Conservation (phyloP, 2,113 vertebrate genomes). For the Stigmatopora nigra region DNA sequence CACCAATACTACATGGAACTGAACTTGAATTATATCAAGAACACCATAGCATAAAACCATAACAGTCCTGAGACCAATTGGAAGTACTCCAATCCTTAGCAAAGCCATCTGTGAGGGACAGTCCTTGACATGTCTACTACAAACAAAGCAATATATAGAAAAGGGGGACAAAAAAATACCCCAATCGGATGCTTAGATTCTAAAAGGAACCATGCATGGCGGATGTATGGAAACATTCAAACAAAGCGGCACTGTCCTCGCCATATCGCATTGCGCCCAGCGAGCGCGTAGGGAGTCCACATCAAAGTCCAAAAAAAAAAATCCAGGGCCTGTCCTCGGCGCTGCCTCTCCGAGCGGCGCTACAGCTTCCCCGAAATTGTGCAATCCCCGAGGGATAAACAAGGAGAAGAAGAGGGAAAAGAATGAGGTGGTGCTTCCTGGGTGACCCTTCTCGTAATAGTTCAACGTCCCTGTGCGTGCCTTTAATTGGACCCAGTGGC, state of each 20-base stretch:
- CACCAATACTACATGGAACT: too few species aligned
- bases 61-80: too few species aligned
- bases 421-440: conserved; percentile 33
- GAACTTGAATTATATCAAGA: too few species aligned
- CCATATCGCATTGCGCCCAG: conserved; percentile 61
- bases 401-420: conserved; percentile 32
- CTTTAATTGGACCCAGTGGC: conserved; percentile 66
- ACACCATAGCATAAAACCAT: too few species aligned
- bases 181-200: conserved; percentile 35
- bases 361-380: conserved; percentile 64
- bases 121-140: not conserved
- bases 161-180: conserved; percentile 4
- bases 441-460: conserved; percentile 60
- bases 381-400: conserved; percentile 69
- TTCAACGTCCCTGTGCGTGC: conserved; percentile 54
- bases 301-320: conserved; percentile 54
- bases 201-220: conserved; percentile 42
- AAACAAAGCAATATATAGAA: not conserved
- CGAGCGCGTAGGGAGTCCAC: conserved; percentile 59
- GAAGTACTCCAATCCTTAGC: too few species aligned
- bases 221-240: conserved; percentile 64
- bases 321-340: conserved; percentile 54
- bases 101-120: too few species aligned
- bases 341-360: conserved; percentile 56
- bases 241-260: conserved; percentile 58